These are phyloP conservation scores for Pissodes strobi DNA, from an alignment of 1,140 invertebrate genomes.

Conservation along the genomic window DNA sequence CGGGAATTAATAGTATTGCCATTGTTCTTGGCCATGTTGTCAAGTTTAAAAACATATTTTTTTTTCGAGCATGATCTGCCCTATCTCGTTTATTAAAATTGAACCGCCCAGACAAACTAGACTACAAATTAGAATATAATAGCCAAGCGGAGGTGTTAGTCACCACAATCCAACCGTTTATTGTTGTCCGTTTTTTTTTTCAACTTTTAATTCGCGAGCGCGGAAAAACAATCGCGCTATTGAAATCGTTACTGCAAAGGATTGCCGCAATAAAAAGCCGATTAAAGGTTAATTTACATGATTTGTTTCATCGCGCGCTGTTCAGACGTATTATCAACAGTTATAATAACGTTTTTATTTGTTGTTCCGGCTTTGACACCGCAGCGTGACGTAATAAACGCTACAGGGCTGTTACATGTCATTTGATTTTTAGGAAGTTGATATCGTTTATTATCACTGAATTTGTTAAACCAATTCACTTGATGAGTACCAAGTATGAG, in stretches of 20 bases:
- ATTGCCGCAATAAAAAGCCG: conserved; percentile 10
- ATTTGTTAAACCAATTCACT: too few relatives aligned
- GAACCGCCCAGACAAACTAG: background rate
- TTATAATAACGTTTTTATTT: conserved; percentile 19
- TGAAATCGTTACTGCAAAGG: conserved; percentile 16
- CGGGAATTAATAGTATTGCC: too few relatives aligned
- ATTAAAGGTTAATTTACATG: conserved; percentile 31
- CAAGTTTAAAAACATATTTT: too few relatives aligned
- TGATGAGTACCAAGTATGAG: too few relatives aligned
- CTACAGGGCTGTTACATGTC: too few relatives aligned
- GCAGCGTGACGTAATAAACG: too few relatives aligned
- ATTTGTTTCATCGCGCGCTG: conserved; percentile 20
- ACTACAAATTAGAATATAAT: conserved; percentile 12
- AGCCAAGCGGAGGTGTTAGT: conserved; percentile 7
- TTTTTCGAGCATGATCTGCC: too few relatives aligned
- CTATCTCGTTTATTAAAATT: too few relatives aligned
- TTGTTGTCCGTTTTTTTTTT: background rate
- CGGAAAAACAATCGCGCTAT: conserved; percentile 8
- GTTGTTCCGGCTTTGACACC: too few relatives aligned
- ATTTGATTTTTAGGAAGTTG: too few relatives aligned
- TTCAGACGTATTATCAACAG: conserved; percentile 6
- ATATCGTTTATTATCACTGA: too few relatives aligned
- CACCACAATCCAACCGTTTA: background rate
- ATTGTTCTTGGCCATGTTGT: too few relatives aligned
- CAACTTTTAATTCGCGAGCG: conserved; percentile 10